Evolutionary conservation across 1,140 invertebrate genomes (phyloP).

Genomic region (Drosophila sulfurigaster): DNA sequence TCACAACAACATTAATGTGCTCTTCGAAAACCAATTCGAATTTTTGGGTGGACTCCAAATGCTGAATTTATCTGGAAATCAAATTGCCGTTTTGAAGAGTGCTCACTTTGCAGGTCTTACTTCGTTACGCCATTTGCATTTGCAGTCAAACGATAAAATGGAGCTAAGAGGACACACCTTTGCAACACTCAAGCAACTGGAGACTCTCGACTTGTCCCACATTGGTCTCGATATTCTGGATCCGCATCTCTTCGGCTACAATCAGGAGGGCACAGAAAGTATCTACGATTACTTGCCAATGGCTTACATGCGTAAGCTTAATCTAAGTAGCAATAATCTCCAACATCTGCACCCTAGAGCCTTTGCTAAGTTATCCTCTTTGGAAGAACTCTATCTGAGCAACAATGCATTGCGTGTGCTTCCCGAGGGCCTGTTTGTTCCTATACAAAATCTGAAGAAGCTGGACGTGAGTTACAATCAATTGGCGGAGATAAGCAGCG

Average conservation of each 20-base stretch:
- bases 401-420: slow-evolving; percentile 62
- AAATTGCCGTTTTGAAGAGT: slow-evolving; percentile 51
- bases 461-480: too few species aligned
- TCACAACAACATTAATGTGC: slow-evolving; percentile 55
- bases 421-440: slow-evolving; percentile 42
- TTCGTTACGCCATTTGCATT: slow-evolving; percentile 18
- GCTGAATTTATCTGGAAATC: slow-evolving; percentile 69
- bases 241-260: slow-evolving; percentile 58
- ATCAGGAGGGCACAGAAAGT: not conserved
- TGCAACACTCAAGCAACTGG: slow-evolving; percentile 54
- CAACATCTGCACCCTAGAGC: slow-evolving; percentile 59
- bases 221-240: slow-evolving; percentile 65
- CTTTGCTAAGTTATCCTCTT: slow-evolving; percentile 65
- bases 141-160: too few species aligned
- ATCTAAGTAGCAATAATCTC: slow-evolving; percentile 67
- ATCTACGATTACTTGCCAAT: slow-evolving; percentile 18
- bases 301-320: slow-evolving; percentile 57
- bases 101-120: slow-evolving; percentile 58
- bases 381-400: slow-evolving; percentile 72
- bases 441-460: too few species aligned
- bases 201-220: slow-evolving; percentile 69
- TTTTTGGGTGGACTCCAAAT: slow-evolving; percentile 53
- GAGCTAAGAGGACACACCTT: slow-evolving; percentile 44
- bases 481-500: not conserved
- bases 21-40: slow-evolving; percentile 61